phyloP scores from a whole-genome alignment of 1,140 invertebrate genomes.

The Diuraphis noxia region DNA sequence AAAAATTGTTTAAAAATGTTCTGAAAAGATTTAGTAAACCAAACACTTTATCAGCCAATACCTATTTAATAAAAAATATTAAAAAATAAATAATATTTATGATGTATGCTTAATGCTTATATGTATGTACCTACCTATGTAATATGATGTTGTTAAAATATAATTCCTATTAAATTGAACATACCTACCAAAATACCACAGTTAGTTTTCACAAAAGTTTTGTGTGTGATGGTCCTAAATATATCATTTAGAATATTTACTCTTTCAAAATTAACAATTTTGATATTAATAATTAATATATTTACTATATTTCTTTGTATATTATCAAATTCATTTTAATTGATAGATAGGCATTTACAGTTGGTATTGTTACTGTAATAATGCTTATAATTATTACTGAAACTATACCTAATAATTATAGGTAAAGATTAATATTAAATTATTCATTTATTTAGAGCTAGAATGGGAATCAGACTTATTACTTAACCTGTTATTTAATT shows the following conservation, averaged over 20 bases:
- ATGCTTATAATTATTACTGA: not conserved
- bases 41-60: not conserved
- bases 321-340: not conserved
- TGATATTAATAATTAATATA: not conserved
- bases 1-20: not conserved
- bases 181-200: not conserved
- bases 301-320: not conserved
- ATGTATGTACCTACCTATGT: slow-evolving; percentile 42
- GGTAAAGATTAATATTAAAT: not conserved
- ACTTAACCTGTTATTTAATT: not conserved
- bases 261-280: not conserved
- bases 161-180: not conserved
- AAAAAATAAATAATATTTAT: not conserved
- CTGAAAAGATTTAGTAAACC: not conserved
- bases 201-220: not conserved
- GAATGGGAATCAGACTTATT: too few species aligned
- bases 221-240: not conserved
- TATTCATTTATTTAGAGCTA: not conserved
- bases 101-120: not conserved
- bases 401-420: not conserved
- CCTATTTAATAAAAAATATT: not conserved
- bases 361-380: not conserved
- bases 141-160: not conserved
- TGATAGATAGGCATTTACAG: not conserved
- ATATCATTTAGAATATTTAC: not conserved